Base-by-base conservation (phyloP, 1,140 invertebrate genomes). In the Aphidius ervi region DNA sequence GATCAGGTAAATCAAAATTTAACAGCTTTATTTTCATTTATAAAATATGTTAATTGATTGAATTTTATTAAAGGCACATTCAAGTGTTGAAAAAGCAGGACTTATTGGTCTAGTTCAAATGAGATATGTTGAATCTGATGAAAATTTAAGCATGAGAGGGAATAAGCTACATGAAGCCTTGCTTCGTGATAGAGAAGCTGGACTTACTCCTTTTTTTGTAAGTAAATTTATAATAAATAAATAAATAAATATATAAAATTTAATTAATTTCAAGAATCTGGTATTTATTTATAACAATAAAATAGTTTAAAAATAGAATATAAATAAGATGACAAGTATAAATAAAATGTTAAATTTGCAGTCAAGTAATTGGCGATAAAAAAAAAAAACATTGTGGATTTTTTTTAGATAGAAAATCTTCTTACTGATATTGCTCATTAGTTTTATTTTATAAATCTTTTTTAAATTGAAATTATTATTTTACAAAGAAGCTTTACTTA, bases 11-110 rank as follows among this genome's bases (percentile, higher is more conserved):
- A 61, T 58, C 3, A 49, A 31, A 16, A 16, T 16, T 16, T 16
- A 16, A 31, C 59, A n/a, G 23, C 37, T 37, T 50, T 47, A 31
- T 37, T 53, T 59, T 16, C 23, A 37, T n/a, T 46, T 48, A 9
- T 2, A 20, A 31, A 20, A 31, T 16, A 10, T 56, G 1, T 47
- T 16, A 48, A 47, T 16, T 46, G 0, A 52, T 31, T 59, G 9
- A 31, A 54, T 46, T 16, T 10, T 46, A 50, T 58, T 66, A 31
- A 61, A 91, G 87, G 93, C 95, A 1, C 95, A 98, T 78, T 97
- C 94, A 0, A 97, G 94, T 23, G 94, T 98, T 5, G 95, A 98
- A 79, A 98, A 98, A 79, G 94, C 95, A 48, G 93, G 93, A 16
- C 77, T 95, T 3, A 92, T 93, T 58, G 94, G 94, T 58, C 76